Base-by-base conservation (phyloP, 2,113 vertebrate species). In the Spea multiplicata region DNA sequence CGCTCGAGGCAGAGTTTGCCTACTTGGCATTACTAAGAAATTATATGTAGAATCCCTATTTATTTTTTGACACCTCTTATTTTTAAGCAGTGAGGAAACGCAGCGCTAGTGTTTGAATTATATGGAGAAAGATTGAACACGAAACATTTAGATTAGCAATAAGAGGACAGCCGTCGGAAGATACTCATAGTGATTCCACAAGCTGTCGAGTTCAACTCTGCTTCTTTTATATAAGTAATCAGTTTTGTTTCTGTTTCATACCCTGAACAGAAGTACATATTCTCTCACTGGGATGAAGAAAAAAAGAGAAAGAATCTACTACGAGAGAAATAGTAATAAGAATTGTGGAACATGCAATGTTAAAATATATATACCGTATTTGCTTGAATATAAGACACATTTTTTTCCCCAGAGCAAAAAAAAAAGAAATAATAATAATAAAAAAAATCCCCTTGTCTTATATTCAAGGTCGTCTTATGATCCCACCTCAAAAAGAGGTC, bases 181-280 rank as follows among this genome's bases (percentile, higher is more conserved):
- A 59, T 50, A 71, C 66, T 81, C 76, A 57, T 0, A 0, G 30
- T 57, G 44, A 52, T 81, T 83, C 50, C 48, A 72, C 57, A 69
- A 83, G 5, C 65, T 84, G 14, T 73, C 72, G 53, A 66, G 64
- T 84, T 68, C 84, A 50, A 69, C 81, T 71, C 59, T 13, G 64
- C 64, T 70, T 83, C 77, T 84, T 30, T 82, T 74, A 45, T 74
- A 44, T 2, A 77, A 80, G 57, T 70, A 83, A 69, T 83, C 75
- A 77, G 75, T 82, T 84, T 57, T 49, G 17, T 66, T 81, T 69
- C 44, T 61, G 1, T 68, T 4, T 44, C 3, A 81, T 79, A 79
- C 3, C 4, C 78, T 47, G 66, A 48, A 70, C 17, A 52, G 52
- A 48, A 14, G 17, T 30, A 62, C 50, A 77, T 16, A 70, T 46